A percentile compares a stretch with the other conserved stretches of the same genome.
Evolutionary conservation across 2,113 vertebrate genomes (phyloP).

Genomic region (Malaclemys terrapin): DNA sequence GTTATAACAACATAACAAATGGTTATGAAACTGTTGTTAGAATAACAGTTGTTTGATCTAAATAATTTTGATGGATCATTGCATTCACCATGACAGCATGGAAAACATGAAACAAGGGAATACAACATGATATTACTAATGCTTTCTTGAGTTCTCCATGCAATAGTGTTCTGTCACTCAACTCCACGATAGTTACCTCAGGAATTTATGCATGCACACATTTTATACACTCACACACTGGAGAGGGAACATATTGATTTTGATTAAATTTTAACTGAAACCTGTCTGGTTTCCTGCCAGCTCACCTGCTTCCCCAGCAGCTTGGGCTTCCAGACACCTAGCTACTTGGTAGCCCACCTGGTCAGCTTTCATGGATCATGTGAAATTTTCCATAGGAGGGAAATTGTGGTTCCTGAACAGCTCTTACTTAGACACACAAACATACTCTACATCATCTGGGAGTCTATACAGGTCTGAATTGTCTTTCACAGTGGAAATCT

Average conservation of each 20-base stretch:
- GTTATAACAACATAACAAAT: conserved; percentile 28
- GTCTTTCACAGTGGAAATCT: not conserved
- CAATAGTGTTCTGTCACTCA: not conserved
- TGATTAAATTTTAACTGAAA: not conserved
- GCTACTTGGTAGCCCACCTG: not conserved
- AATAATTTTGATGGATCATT: conserved; percentile 53
- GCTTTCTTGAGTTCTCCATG: not conserved
- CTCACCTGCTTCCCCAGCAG: not conserved
- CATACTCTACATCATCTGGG: not conserved
- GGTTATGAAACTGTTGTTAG: conserved; percentile 21
- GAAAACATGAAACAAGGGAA: not conserved
- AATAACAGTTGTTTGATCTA: conserved; percentile 11
- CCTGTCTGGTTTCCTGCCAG: not conserved
- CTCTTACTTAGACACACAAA: not conserved
- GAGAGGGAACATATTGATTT: not conserved
- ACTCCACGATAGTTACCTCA: fast-evolving
- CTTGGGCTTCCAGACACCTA: not conserved
- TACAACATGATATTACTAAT: not conserved
- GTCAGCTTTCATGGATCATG: not conserved
- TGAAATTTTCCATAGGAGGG: not conserved
- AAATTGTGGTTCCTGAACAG: not conserved
- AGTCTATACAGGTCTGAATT: not conserved
- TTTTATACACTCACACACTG: not conserved
- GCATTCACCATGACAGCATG: not conserved
- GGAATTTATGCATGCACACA: not conserved